Evolutionary conservation across 2,888 invertebrate genomes (phyloP), one percentile per base, ranked within the genome.

Genomic region (Physocephala rufipes): DNA sequence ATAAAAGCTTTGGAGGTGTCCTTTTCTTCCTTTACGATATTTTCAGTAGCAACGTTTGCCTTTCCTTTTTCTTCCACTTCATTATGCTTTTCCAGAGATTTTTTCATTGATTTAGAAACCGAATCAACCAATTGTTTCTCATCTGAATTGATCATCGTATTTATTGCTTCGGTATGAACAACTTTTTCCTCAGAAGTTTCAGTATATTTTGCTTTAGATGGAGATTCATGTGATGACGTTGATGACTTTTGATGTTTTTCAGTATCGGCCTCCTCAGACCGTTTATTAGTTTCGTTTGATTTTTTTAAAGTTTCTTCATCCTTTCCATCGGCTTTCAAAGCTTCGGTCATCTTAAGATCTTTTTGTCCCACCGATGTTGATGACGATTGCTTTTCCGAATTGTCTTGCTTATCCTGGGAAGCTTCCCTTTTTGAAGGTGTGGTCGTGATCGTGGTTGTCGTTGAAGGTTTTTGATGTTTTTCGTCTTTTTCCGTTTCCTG

Each of bases 401-500:
- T 45, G 16, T 71, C 71, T 30, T 61, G 49, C 19, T 49, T 49
- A 3, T 49, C 19, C 26, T 26, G 26, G 1, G 5, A 28, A 26
- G 24, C 28, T 9, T 21, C 53, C 53, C 71, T 74, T 49, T 70
- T 30, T 70, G 59, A n/a, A 43, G n/a, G n/a, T n/a, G n/a, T n/a
- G n/a, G n/a, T n/a, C n/a, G n/a, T n/a, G n/a, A n/a, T n/a, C n/a
- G n/a, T n/a, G n/a, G n/a, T n/a, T n/a, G 53, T 15, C 28, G 36
- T 15, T 26, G 36, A 45, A 55, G n/a, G 16, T 66, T 67, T 80
- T 78, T 74, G 78, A 72, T 73, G 78, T 70, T 76, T 82, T 69
- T 75, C 82, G 5, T 76, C 74, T 15, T 74, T 78, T 66, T 80
- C 77, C 68, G 80, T 75, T 59, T 78, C 80, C 70, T 79, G 75